phyloP scores from a whole-genome alignment of 2,113 vertebrate species.

The Macquaria australasica region DNA sequence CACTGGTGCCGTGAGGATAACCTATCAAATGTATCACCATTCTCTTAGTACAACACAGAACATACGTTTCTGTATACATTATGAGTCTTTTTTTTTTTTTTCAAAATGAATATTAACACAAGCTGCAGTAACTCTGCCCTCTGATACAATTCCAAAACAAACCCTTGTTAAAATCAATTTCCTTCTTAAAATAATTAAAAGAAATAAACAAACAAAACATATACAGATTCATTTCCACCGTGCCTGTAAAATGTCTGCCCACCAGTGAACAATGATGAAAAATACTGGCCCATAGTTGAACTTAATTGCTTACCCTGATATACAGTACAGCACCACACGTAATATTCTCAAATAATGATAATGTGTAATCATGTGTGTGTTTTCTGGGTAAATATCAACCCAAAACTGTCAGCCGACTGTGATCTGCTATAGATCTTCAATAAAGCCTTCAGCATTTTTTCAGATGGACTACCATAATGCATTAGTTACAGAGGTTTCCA shows the following conservation, averaged over 20 bases:
- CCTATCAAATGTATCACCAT: not conserved
- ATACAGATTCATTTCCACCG: not conserved
- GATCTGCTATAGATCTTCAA: conserved; percentile 53
- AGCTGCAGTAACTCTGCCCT: not conserved
- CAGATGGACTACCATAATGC: conserved; percentile 75
- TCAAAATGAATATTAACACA: not conserved
- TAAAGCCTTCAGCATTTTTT: conserved; percentile 74
- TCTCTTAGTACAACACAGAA: not conserved
- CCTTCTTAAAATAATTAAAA: not conserved
- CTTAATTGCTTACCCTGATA: not conserved
- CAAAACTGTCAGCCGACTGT: conserved; percentile 43
- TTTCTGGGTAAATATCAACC: conserved; percentile 47
- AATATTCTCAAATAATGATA: not conserved
- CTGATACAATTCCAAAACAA: not conserved
- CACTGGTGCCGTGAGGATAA: not conserved
- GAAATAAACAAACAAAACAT: not conserved
- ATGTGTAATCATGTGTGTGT: conserved; percentile 14
- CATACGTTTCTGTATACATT: not conserved
- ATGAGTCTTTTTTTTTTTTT: not conserved
- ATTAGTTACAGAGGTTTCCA: conserved; percentile 83
- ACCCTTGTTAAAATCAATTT: not conserved
- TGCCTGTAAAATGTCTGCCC: not conserved
- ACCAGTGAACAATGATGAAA: not conserved
- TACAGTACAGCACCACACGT: not conserved
- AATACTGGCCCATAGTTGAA: not conserved